Evolutionary conservation across 2,797 vertebrate genomes (phyloP), one percentile per base, ranked within the genome.

Genomic region (Falco columbarius): DNA sequence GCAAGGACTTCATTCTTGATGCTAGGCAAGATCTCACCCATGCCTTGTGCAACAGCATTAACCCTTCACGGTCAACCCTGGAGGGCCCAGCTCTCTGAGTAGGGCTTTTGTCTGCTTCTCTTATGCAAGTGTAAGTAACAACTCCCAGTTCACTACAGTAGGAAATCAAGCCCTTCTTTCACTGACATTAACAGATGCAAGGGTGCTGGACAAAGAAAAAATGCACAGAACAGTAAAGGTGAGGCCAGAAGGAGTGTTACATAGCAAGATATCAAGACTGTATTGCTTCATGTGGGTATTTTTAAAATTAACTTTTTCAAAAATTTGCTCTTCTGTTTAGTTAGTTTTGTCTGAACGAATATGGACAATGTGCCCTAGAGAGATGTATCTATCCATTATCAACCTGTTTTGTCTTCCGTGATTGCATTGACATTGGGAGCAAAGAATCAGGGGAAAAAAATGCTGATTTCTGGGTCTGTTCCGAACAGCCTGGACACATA

Each of bases 151-250:
- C 46, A 52, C 15, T 23, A 12, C 15, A 13, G 15, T 19, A 63
- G 70, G 51, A 52, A 54, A 40, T 22, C 12, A 22, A 38, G 12
- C 9, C 12, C n/a, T 68, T 20, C 22, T n/a, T 19, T 16, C 12
- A 11, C 19, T 6, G 23, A 12, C 1, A 1, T 7, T 29, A 10
- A 6, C 0, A 5, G 17, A 36, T 46, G 47, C 15, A n/a, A 46
- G n/a, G 40, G 34, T 32, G 22, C 29, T 38, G 56, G 27, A 20
- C 5, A 23, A 47, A 40, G 29, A 40, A 34, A 34, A 71, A 34
- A 12, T 6, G 3, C 6, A 9, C 1, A 2, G 26, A 26, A 13
- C 23, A 24, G 32, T 47, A 32, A 59, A 19, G 10, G 10, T 59
- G 52, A 22, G 34, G 18, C 44, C 23, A 63, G 44, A 19, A 32